Evolutionary conservation across 2,113 vertebrate species (phyloP).

Genomic region (Jacana jacana): DNA sequence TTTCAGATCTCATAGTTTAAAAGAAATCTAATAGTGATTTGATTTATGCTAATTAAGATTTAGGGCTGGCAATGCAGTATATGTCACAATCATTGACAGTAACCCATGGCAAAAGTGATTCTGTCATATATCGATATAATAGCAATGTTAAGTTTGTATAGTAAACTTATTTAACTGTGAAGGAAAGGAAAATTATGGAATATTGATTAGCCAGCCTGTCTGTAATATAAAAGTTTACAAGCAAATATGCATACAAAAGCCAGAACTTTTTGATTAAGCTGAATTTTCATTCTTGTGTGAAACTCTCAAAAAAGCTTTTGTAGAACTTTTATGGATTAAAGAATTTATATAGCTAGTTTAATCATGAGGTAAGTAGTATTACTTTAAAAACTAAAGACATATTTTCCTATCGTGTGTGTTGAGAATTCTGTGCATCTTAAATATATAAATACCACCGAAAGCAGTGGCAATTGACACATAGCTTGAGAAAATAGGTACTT

Average conservation of each 20-base stretch:
- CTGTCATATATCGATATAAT: background rate
- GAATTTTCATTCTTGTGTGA: background rate
- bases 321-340: background rate
- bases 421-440: background rate
- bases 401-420: background rate
- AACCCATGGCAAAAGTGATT: background rate
- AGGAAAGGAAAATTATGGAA: background rate
- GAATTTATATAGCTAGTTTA: background rate
- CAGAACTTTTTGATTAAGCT: background rate
- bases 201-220: too few relatives aligned
- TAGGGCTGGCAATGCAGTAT: background rate
- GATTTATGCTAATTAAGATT: background rate
- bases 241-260: rapidly evolving
- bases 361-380: background rate
- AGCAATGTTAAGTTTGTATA: background rate
- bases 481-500: background rate
- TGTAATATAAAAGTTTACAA: background rate
- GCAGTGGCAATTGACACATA: background rate
- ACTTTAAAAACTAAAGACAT: background rate
- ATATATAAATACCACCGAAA: background rate
- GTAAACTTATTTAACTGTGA: background rate
- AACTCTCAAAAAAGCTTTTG: background rate
- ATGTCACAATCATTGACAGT: background rate
- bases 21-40: background rate
- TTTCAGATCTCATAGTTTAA: background rate